Evolutionary conservation across 2,797 vertebrate species (phyloP).

Genomic region (Microctenopoma steveboyesi): DNA sequence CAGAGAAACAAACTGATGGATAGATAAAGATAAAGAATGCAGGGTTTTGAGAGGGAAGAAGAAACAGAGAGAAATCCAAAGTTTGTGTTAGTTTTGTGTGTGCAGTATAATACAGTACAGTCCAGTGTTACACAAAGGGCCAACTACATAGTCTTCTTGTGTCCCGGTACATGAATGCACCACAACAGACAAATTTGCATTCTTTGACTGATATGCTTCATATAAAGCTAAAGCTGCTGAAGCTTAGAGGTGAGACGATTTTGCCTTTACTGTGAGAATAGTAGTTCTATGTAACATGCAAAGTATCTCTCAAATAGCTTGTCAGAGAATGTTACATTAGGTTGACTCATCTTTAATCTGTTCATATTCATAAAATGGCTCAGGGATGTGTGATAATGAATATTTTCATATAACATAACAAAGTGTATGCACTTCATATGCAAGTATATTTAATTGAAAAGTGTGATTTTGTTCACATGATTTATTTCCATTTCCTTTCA

Average conservation of each 20-base stretch:
- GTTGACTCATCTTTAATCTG: not conserved
- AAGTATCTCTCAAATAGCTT: not conserved
- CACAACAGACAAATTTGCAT: conserved; percentile 5
- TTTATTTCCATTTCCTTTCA: not conserved
- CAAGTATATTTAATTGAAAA: not conserved
- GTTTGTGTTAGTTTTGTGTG: conserved; percentile 7
- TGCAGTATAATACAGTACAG: not conserved
- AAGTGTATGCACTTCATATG: not conserved
- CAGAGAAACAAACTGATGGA: conserved; percentile 27
- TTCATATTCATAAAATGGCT: not conserved
- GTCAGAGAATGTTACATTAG: not conserved
- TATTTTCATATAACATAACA: not conserved
- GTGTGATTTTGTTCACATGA: not conserved
- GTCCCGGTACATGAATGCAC: conserved; percentile 8
- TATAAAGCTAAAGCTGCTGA: not conserved
- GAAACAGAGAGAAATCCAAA: conserved; percentile 1
- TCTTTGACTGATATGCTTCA: not conserved
- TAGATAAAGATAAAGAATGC: not conserved
- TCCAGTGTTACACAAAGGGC: no score
- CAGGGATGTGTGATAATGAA: not conserved
- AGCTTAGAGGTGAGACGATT: conserved; percentile 8
- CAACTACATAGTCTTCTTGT: not conserved
- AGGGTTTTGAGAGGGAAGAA: not conserved
- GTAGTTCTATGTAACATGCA: not conserved
- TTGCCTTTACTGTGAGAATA: conserved; percentile 1